A percentile compares a stretch with the other conserved stretches of the same genome.
phyloP scores from a whole-genome alignment of 2,797 vertebrate species.

The Uromys caudimaculatus region DNA sequence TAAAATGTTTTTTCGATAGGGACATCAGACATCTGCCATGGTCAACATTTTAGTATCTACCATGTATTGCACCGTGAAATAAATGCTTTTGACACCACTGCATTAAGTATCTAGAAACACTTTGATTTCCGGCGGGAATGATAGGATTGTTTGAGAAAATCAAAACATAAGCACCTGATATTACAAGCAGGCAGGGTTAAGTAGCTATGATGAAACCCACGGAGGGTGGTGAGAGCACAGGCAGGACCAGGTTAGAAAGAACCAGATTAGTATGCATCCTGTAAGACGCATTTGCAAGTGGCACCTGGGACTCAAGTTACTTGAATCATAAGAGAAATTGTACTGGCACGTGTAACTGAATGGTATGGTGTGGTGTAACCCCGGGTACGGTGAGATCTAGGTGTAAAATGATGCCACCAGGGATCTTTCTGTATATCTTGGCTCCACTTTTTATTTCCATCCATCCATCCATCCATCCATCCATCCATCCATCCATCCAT shows the following conservation, averaged over 20 bases:
- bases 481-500: too few species aligned
- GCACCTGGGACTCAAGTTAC: neutral
- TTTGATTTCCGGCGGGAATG: neutral
- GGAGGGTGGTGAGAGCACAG: neutral
- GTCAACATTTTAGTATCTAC: neutral
- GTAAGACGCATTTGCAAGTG: neutral
- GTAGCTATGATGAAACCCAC: neutral
- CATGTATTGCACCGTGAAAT: neutral
- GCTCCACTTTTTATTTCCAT: neutral
- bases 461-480: too few species aligned
- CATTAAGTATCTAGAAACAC: constrained; percentile 28
- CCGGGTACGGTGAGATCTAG: neutral
- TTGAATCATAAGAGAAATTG: neutral
- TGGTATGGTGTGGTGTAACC: neutral
- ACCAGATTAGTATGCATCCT: neutral
- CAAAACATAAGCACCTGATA: neutral
- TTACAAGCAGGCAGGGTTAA: neutral
- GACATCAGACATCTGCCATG: neutral
- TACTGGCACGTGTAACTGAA: neutral
- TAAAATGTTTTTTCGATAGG: neutral
- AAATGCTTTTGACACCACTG: neutral
- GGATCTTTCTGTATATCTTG: neutral
- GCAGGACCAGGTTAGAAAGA: neutral
- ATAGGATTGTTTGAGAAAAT: neutral
- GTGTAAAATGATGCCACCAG: neutral